A percentile compares a stretch with the other conserved stretches of the same genome.
Conservation (phyloP, 2,888 invertebrate genomes). For the Tipula helvola region DNA sequence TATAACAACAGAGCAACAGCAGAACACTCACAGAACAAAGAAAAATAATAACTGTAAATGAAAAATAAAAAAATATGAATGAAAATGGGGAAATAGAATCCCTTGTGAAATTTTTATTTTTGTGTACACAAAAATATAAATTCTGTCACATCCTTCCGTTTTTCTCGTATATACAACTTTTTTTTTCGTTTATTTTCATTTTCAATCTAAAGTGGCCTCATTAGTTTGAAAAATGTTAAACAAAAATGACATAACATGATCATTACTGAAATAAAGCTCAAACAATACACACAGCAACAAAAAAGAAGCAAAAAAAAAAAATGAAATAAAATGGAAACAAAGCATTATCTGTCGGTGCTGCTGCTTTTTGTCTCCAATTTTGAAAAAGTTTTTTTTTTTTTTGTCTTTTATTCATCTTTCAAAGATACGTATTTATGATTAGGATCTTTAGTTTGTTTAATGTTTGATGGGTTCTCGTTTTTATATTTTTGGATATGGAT, state of each 20-base stretch:
- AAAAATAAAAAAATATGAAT: background rate
- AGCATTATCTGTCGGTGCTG: background rate
- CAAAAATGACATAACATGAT: conserved; percentile 4
- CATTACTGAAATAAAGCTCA: conserved; percentile 4
- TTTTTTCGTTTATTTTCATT: background rate
- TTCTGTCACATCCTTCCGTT: background rate
- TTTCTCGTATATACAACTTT: background rate
- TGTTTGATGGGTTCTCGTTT: background rate
- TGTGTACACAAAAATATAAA: background rate
- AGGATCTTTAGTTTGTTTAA: background rate
- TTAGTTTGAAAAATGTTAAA: background rate
- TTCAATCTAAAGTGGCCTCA: conserved; percentile 4
- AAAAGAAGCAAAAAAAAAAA: background rate
- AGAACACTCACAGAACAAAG: background rate
- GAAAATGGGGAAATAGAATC: background rate
- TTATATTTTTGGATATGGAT: background rate
- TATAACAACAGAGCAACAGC: background rate
- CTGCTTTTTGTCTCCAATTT: background rate
- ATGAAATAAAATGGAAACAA: background rate
- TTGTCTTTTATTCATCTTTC: background rate
- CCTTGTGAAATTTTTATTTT: background rate
- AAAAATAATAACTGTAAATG: background rate
- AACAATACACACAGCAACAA: background rate
- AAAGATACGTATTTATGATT: background rate
- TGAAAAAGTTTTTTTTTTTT: background rate